Percentiles rank a stretch among this genome's conserved stretches.
Evolutionary conservation across 2,888 invertebrate genomes (phyloP).

Genomic region (Diplolepis rosae): DNA sequence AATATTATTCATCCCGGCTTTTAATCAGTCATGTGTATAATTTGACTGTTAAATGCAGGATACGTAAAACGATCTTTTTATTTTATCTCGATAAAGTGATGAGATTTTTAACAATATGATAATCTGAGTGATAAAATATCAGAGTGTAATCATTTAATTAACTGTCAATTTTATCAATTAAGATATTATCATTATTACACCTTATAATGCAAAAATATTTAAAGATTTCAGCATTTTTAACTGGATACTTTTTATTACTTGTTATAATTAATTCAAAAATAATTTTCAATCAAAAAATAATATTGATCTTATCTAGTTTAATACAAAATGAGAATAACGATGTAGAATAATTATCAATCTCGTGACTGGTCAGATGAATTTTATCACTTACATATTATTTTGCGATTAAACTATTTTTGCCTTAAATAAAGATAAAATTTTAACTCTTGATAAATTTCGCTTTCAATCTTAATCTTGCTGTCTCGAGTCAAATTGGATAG

Average conservation of each 20-base stretch:
- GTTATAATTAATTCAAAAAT: too few species aligned
- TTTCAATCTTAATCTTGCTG: neutral
- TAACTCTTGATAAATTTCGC: neutral
- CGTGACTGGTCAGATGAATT: constrained; percentile 16
- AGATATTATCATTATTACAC: too few species aligned
- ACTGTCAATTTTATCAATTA: too few species aligned
- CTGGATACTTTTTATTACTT: too few species aligned
- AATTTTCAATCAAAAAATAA: neutral
- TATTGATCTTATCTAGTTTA: neutral
- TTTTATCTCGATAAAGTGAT: too few species aligned
- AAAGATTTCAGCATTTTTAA: too few species aligned
- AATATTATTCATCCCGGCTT: neutral
- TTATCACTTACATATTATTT: neutral
- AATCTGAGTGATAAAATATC: too few species aligned
- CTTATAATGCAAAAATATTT: too few species aligned
- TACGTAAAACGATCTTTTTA: neutral
- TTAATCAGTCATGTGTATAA: neutral
- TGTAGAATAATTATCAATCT: constrained; percentile 3
- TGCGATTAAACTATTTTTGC: neutral
- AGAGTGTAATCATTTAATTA: too few species aligned
- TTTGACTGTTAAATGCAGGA: neutral
- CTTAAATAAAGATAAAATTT: neutral
- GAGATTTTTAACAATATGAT: too few species aligned
- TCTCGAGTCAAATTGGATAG: neutral
- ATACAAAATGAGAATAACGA: neutral